Evolutionary conservation across 2,797 vertebrate genomes (phyloP), one percentile per base, ranked within the genome.

Genomic region (Acrossocheilus fasciatus): DNA sequence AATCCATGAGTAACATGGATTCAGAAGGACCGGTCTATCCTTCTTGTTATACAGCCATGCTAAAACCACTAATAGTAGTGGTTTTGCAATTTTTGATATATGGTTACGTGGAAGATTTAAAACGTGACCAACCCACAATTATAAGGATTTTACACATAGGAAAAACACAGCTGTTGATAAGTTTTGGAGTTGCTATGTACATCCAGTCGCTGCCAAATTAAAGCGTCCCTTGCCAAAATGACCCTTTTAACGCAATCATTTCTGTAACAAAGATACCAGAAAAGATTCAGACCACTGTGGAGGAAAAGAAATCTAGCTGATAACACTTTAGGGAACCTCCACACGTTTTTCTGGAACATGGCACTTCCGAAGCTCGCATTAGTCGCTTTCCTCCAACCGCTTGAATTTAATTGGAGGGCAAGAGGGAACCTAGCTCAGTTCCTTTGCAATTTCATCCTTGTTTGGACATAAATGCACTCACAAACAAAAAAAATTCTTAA

Each of bases 31-130:
- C 81, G 86, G 91, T 94, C 93, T 93, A 92, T 91, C 90, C 92
- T 91, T 86, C 90, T 86, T 93, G 93, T 93, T 92, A 88, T 93
- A 93, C 92, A 92, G 92, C 93, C 90, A 91, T 90, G 89, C 92
- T 92, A 91, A 94, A 96, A 93, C 95, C 95, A 94, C 95, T 94
- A 95, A 96, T 93, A 92, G 92, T 89, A 92, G 93, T 92, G 92
- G 91, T 87, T 93, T 94, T 94, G 92, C 93, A 92, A 92, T 92
- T 92, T 94, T 93, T 94, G 93, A 95, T 94, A 94, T 94, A 94
- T 89, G 94, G 94, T 94, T 93, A 87, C 91, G 90, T 93, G 87
- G 90, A 93, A 92, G 93, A 92, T 93, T 95, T 94, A 85, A 95
- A 95, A 91, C 84, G 92, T 91, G 91, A 93, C 92, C 94, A 93